Base-by-base conservation (phyloP, 2,113 vertebrate species). In the Ariopsis seemanni region DNA sequence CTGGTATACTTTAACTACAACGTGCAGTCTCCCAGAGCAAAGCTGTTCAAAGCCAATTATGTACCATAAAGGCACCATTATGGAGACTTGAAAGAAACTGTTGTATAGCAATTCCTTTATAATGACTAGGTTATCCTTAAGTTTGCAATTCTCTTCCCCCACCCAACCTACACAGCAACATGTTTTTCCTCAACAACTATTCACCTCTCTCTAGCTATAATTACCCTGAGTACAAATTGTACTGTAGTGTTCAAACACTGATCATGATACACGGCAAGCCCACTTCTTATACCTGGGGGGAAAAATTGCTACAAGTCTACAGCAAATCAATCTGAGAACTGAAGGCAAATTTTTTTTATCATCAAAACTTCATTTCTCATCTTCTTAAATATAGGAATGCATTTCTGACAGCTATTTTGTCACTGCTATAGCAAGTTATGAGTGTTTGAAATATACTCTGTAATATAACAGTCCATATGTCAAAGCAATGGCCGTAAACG, bases 81-180 rank as follows among this genome's bases (percentile, higher is more conserved):
- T 82, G 42, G 79, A 50, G 65, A 60, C 53, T 72, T 81, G 42
- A 10, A 85, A 65, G 55, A 42, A 14, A 34, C 57, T 34, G 75
- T 57, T 52, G 25, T 74, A 62, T 52, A 60, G 55, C 55, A 72
- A 69, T 87, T 67, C 30, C 48, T 84, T 7, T 48, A n/a, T 78
- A 87, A 84, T 87, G 50, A 83, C 71, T 58, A 67, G 20, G 57
- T 42, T 52, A 65, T 87, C 48, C 50, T 11, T 42, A 87, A 83
- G 58, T 57, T 83, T 67, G 18, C 53, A 65, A 18, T 84, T 62
- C 48, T 50, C 42, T n/a, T 52, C 55, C 80, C 50, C 58, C 58
- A 65, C n/a, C 22, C 71, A 83, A 25, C 86, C 81, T 84, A 87
- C 86, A 55, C 71, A 77, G 81, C 58, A 25, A 34, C 58, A 74